A percentile compares a stretch with the other conserved stretches of the same genome.
Conservation (phyloP, 1,140 invertebrate species). For the Meloidogyne chitwoodi region DNA sequence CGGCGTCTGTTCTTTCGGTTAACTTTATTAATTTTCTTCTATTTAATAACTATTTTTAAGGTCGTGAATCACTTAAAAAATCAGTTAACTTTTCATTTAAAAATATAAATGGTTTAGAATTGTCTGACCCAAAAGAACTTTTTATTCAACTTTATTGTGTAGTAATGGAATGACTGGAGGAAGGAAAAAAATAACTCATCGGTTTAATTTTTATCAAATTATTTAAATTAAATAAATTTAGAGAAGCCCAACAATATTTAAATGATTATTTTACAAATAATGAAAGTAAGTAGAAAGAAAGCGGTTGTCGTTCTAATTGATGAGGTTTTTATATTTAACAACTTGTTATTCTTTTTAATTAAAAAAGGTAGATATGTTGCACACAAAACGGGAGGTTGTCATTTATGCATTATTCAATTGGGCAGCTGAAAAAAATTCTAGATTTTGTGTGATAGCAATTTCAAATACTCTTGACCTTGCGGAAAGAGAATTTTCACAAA, state of each 20-base stretch:
- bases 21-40: not conserved
- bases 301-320: slow-evolving; percentile 81
- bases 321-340: too few relatives aligned
- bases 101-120: slow-evolving; percentile 88
- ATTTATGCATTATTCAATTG: slow-evolving; percentile 95
- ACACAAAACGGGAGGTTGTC: slow-evolving; percentile 86
- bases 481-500: slow-evolving; percentile 74
- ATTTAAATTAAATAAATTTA: too few relatives aligned
- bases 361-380: slow-evolving; percentile 82
- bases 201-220: not conserved
- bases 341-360: too few relatives aligned
- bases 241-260: slow-evolving; percentile 73
- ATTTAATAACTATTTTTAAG: not conserved
- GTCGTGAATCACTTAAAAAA: not conserved
- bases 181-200: slow-evolving; percentile 67
- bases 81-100: slow-evolving; percentile 69
- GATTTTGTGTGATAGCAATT: slow-evolving; percentile 84
- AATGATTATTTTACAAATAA: slow-evolving; percentile 73
- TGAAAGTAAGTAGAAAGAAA: slow-evolving; percentile 64
- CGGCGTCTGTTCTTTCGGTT: slow-evolving; percentile 85
- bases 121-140: slow-evolving; percentile 83
- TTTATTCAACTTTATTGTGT: slow-evolving; percentile 70
- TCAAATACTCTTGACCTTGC: slow-evolving; percentile 98
- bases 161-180: not conserved
- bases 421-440: slow-evolving; percentile 74